Evolutionary conservation across 2,888 invertebrate genomes (phyloP), one percentile per base, ranked within the genome.

Genomic region (Tetragonisca angustula): DNA sequence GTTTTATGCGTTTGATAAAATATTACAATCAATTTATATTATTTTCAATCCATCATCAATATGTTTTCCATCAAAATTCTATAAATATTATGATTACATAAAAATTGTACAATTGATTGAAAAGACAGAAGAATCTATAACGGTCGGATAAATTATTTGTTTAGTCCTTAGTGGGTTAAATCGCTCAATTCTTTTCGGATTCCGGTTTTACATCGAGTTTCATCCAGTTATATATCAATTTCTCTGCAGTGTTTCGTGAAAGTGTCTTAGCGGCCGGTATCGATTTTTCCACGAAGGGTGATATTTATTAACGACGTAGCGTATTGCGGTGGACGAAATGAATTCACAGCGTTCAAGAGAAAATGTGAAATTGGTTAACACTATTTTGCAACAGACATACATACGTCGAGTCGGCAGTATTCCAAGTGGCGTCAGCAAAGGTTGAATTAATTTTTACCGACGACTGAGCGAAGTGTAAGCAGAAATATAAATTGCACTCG

Each of bases 161-260:
- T 36, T 43, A 0, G 32, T 0, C 4, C 32, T 32, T 32, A 32
- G 9, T 43, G 9, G 1, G 9, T 43, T 43, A 43, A 43, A 43
- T 43, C 77, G 50, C 52, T 77, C 65, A 54, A 77, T 80, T 27
- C 77, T 77, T 32, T 77, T 27, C 43, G 52, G 61, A 78, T 81
- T 72, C 52, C 67, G n/a, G 6, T 27, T 59, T 50, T 54, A 64
- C 49, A 32, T 43, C 43, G 43, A 43, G 43, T 59, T 65, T n/a
- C 27, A 19, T 27, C 43, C 43, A 43, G 43, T 43, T 65, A 27
- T 49, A 24, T 24, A 21, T 21, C 32, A 17, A 49, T 21, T 50
- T 79, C 62, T 49, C 49, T 15, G 6, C 4, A 4, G 21, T 9
- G 21, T 13, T 32, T 43, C 6, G 27, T 4, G 5, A 52, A 54